Conservation (phyloP, 2,888 invertebrate genomes). For the Chaetogeoica ovagalla region DNA sequence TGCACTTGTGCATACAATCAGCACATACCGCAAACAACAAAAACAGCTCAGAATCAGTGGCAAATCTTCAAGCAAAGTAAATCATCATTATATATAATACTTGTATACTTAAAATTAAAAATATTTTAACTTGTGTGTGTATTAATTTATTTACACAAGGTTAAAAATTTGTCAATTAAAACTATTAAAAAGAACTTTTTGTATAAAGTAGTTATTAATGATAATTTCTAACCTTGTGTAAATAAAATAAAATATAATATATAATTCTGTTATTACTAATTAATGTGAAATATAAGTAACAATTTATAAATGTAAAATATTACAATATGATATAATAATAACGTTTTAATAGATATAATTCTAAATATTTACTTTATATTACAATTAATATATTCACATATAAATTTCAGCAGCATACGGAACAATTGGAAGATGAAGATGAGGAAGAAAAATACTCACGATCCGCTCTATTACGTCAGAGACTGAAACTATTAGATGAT, state of each 20-base stretch:
- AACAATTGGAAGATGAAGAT: background rate
- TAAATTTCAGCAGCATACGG: background rate
- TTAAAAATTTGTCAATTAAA: too few species aligned
- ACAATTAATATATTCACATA: background rate
- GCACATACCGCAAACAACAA: slow-evolving; percentile 46
- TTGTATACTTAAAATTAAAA: background rate
- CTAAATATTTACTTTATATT: background rate
- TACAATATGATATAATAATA: too few species aligned
- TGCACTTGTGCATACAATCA: slow-evolving; percentile 29
- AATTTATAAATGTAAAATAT: too few species aligned
- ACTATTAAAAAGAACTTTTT: too few species aligned
- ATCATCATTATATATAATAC: background rate
- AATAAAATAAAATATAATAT: too few species aligned
- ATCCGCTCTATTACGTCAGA: background rate
- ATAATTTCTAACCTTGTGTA: too few species aligned
- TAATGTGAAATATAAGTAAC: too few species aligned
- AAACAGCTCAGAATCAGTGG: slow-evolving; percentile 11
- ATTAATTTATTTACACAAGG: too few species aligned
- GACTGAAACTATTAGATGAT: background rate
- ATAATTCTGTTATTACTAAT: too few species aligned
- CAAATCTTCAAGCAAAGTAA: slow-evolving; percentile 1
- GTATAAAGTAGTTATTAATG: too few species aligned
- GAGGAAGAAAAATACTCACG: background rate
- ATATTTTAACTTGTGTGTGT: too few species aligned
- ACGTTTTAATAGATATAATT: background rate